Conservation (phyloP, 2,113 vertebrate genomes). For the Natator depressus region DNA sequence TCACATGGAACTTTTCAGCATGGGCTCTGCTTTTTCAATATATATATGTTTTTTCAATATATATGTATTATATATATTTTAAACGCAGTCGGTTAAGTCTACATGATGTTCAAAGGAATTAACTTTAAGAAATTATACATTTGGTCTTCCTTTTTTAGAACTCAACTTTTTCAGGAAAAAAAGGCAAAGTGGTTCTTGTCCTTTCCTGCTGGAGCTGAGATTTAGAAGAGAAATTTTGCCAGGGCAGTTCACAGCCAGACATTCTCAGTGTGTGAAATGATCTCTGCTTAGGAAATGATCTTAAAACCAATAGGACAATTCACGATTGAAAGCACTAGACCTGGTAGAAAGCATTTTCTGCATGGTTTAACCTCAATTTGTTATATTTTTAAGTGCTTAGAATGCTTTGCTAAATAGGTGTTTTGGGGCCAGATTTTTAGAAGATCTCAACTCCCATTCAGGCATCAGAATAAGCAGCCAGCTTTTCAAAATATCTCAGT, state of each 20-base stretch:
- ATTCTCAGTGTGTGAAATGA: neutral
- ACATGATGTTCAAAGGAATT: neutral
- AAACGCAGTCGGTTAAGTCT: neutral
- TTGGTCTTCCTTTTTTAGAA: neutral
- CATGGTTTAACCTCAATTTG: neutral
- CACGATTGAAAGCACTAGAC: neutral
- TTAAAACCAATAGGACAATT: neutral
- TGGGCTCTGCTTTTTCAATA: neutral
- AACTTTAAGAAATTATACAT: neutral
- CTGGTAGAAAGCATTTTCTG: neutral
- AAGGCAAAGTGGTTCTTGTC: neutral
- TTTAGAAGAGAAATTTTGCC: neutral
- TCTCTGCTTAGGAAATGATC: neutral
- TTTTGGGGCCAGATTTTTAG: neutral
- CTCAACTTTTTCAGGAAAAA: neutral
- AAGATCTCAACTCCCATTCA: neutral
- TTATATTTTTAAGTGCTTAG: neutral
- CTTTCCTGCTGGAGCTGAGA: accelerated
- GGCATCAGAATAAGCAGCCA: neutral
- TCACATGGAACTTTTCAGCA: neutral
- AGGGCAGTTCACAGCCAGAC: neutral
- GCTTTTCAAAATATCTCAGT: neutral
- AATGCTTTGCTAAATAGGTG: neutral
- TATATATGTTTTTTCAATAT: neutral
- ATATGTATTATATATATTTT: neutral